Percentiles rank a stretch among this genome's conserved stretches.
Conservation (phyloP, 2,888 invertebrate genomes). For the Noctuana brunneofusca region DNA sequence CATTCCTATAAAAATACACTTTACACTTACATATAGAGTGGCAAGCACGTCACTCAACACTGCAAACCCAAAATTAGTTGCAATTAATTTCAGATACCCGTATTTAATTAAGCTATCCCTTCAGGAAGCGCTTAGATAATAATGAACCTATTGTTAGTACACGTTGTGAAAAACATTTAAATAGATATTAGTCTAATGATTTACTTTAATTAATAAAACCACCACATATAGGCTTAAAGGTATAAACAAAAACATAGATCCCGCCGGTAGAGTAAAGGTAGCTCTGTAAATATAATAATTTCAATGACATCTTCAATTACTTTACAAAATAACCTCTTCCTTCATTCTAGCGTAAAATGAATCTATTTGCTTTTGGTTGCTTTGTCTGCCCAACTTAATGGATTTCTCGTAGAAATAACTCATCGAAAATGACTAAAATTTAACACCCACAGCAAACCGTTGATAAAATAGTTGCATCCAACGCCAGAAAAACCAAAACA, state of each 20-base stretch:
- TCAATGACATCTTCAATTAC: background rate
- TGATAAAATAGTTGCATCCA: slow-evolving; percentile 35
- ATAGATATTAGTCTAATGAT: slow-evolving; percentile 16
- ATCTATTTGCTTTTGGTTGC: slow-evolving; percentile 16
- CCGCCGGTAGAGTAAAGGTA: slow-evolving; percentile 6
- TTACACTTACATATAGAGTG: slow-evolving; percentile 76
- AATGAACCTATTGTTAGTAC: slow-evolving; percentile 51
- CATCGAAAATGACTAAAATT: no score
- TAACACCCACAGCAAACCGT: background rate
- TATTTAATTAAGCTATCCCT: slow-evolving; percentile 61
- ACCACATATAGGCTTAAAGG: slow-evolving; percentile 21
- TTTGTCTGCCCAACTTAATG: no score
- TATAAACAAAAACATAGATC: slow-evolving; percentile 5
- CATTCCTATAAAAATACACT: slow-evolving; percentile 73
- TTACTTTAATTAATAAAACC: slow-evolving; percentile 22
- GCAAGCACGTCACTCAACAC: slow-evolving; percentile 79
- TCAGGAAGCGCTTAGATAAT: slow-evolving; percentile 48
- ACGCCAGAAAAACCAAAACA: slow-evolving; percentile 12
- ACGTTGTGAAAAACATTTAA: slow-evolving; percentile 38
- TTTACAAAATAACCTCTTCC: slow-evolving; percentile 16
- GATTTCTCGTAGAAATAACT: no score
- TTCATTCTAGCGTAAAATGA: slow-evolving; percentile 8
- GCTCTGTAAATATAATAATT: background rate
- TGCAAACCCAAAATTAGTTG: slow-evolving; percentile 80
- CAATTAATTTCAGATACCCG: slow-evolving; percentile 64